Base-by-base conservation (phyloP, 2,888 invertebrate species). In the Asteroscopus sphinx region DNA sequence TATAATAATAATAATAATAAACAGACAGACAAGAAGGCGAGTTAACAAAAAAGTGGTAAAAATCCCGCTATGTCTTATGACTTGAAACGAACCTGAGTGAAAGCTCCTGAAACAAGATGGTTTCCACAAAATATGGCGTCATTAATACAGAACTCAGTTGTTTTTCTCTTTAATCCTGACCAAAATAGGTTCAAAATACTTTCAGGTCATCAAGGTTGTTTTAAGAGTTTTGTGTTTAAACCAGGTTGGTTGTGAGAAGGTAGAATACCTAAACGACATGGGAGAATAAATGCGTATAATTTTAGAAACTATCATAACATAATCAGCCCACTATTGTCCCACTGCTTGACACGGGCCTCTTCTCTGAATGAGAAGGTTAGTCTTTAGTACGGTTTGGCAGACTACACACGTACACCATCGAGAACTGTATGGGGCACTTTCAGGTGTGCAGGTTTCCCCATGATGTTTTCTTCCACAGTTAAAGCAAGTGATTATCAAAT, bases 81-180 rank as follows among this genome's bases (percentile, higher is more conserved):
- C 45, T 68, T 75, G 36, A 15, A 35, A 9, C 47, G 33, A 45
- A 58, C 37, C 39, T 25, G 13, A 28, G 25, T 41, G 15, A 74
- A 75, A 73, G 73, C 67, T 75, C 57, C 76, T 64, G 58, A 82
- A 86, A 86, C 77, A 85, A 88, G 88, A 87, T 77, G 82, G 79
- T 73, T 59, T 73, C 79, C 73, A 62, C 82, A 80, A 90, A 88
- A 87, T 90, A 88, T 87, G 73, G 79, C 80, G 72, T 80, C 87
- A 84, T 88, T 89, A 88, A 87, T 86, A 86, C 81, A 76, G 77
- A 84, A 85, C 80, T 80, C 77, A 76, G 30, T 61, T 72, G 77
- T 78, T 83, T 84, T 82, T 66, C 64, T 57, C 36, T 63, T 55
- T 45, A 60, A 57, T 63, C 46, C 55, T 48, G 26, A 56, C 55